Evolutionary conservation across 2,888 invertebrate genomes (phyloP).

Genomic region (Chloromyia formosa): DNA sequence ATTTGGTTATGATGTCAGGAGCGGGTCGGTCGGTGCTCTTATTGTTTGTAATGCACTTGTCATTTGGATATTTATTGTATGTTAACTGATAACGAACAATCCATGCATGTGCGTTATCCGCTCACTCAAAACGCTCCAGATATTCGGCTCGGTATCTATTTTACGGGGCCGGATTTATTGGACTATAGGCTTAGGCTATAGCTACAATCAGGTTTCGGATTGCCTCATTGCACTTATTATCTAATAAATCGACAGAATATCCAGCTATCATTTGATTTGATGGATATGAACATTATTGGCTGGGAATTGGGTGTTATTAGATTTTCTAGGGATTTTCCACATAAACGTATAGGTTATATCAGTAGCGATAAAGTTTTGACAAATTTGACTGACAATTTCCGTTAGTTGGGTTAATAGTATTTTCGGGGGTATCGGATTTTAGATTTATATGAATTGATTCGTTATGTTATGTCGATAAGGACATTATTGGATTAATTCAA

Average conservation of each 20-base stretch:
- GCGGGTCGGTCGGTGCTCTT: constrained; percentile 2
- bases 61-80: constrained; percentile 41
- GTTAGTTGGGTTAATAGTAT: background rate
- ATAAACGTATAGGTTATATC: background rate
- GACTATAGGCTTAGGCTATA: background rate
- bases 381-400: constrained; percentile 33
- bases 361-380: constrained; percentile 5
- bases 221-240: constrained; percentile 34
- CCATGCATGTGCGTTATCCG: constrained; percentile 8
- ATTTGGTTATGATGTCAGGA: background rate
- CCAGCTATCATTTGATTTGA: constrained; percentile 31
- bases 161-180: constrained; percentile 25
- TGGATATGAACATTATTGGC: constrained; percentile 33
- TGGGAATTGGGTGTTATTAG: constrained; percentile 27
- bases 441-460: too few species aligned
- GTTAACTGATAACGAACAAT: constrained; percentile 33
- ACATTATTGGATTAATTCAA: too few species aligned
- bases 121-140: background rate
- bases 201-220: constrained; percentile 40
- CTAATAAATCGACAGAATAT: constrained; percentile 29
- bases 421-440: too few species aligned
- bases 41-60: constrained; percentile 44
- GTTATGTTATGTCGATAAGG: too few species aligned
- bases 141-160: constrained; percentile 11
- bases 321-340: constrained; percentile 34